These are phyloP conservation scores for Bovichtus diacanthus DNA, from an alignment of 2,797 vertebrate species.

Conservation along the genomic window DNA sequence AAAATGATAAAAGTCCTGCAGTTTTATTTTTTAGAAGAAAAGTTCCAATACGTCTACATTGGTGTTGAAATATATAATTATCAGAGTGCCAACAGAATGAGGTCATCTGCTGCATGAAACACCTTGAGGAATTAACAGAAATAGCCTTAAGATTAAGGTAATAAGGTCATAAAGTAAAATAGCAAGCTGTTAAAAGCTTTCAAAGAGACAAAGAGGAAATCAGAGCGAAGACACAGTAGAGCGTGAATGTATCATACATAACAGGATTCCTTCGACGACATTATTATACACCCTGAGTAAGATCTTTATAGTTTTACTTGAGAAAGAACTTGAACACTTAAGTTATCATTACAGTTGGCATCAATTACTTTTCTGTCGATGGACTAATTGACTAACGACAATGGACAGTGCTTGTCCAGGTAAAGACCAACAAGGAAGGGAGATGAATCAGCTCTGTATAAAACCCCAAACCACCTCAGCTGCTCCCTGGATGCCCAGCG, in stretches of 20 bases:
- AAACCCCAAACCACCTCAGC: conserved; percentile 10
- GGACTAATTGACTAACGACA: not conserved
- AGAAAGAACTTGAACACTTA: not conserved
- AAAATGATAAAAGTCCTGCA: too few relatives aligned
- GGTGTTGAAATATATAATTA: too few relatives aligned
- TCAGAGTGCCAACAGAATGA: not conserved
- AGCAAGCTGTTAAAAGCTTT: not conserved
- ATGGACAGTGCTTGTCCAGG: not conserved
- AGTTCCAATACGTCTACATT: too few relatives aligned
- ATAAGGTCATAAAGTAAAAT: not conserved
- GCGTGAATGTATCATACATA: not conserved
- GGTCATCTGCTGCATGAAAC: not conserved
- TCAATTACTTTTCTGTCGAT: not conserved
- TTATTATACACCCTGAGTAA: not conserved
- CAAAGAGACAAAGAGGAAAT: too few relatives aligned
- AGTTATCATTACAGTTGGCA: too few relatives aligned
- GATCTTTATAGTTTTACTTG: not conserved
- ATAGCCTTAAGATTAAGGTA: not conserved
- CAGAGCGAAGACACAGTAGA: not conserved
- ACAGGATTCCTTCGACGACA: not conserved
- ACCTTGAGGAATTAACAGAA: not conserved
- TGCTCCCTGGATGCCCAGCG: conserved; percentile 28
- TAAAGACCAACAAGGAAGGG: not conserved
- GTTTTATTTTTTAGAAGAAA: too few relatives aligned
- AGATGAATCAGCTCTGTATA: conserved; percentile 12